Evolutionary conservation across 2,797 vertebrate genomes (phyloP).

Genomic region (Pagetopsis macropterus): DNA sequence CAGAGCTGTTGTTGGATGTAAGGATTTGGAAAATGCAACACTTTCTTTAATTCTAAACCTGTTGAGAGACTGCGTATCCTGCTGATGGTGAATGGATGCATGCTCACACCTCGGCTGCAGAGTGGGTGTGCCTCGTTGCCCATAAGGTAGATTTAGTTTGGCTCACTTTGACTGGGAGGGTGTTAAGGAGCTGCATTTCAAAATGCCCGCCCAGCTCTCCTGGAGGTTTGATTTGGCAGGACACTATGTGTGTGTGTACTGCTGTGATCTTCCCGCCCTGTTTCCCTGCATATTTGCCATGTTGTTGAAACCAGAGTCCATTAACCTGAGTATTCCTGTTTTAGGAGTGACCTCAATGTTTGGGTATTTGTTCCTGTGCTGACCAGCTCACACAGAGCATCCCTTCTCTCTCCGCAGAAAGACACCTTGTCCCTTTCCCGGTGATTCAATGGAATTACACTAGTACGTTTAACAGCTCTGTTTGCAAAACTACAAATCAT

Average conservation of each 20-base stretch:
- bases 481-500: constrained; percentile 58
- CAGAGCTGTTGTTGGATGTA: neutral
- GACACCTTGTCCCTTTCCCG: constrained; percentile 54
- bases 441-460: constrained; percentile 66
- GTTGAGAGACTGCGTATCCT: constrained; percentile 8
- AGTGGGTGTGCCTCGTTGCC: constrained; percentile 42
- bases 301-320: constrained; percentile 57
- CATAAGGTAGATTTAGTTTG: constrained; percentile 70
- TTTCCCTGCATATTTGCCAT: constrained; percentile 56
- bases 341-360: constrained; percentile 72
- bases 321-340: constrained; percentile 71
- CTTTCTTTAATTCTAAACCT: constrained; percentile 7
- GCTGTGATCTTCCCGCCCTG: constrained; percentile 47
- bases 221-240: constrained; percentile 66
- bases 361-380: constrained; percentile 68
- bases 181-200: constrained; percentile 55
- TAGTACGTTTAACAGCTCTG: constrained; percentile 42
- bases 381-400: constrained; percentile 66
- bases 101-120: constrained; percentile 19
- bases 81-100: constrained; percentile 27
- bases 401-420: constrained; percentile 67
- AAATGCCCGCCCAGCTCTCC: constrained; percentile 70
- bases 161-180: constrained; percentile 26
- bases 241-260: constrained; percentile 7
- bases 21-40: neutral